Percentiles rank a stretch among this genome's conserved stretches.
These are phyloP conservation scores for Heloderma charlesbogerti DNA, from an alignment of 2,113 vertebrate genomes.

Conservation along the genomic window DNA sequence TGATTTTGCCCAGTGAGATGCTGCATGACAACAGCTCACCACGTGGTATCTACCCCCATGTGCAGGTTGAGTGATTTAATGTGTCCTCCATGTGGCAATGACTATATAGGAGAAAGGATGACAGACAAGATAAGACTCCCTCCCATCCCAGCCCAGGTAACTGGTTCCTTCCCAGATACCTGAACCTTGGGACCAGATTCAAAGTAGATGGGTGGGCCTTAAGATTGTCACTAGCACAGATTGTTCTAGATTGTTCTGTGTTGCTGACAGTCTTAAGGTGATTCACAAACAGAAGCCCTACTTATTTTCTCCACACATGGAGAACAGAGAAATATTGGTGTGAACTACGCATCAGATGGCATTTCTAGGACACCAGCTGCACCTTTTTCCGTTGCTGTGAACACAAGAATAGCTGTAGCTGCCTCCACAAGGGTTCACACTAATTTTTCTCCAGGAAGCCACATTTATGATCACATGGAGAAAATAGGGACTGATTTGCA, in stretches of 20 bases:
- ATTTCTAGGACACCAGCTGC: not conserved
- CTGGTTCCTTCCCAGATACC: not conserved
- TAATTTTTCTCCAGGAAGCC: not conserved
- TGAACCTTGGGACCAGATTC: not conserved
- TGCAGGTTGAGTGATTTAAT: not conserved
- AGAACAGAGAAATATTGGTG: not conserved
- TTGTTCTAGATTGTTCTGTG: too few relatives aligned
- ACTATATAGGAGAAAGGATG: not conserved
- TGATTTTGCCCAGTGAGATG: not conserved
- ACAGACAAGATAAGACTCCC: not conserved
- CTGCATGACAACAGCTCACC: not conserved
- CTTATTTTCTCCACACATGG: not conserved
- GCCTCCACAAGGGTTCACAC: not conserved
- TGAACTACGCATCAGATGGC: not conserved
- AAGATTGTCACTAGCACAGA: too few relatives aligned
- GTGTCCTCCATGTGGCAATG: not conserved
- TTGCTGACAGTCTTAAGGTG: not conserved
- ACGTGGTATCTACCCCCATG: not conserved
- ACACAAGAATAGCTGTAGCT: not conserved
- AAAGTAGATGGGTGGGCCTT: not conserved
- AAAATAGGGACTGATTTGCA: not conserved
- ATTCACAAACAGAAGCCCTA: not conserved
- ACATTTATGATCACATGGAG: not conserved
- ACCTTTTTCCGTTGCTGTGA: not conserved
- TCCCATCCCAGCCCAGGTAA: not conserved